Conservation (phyloP, 1,140 invertebrate species). For the Pentalonia nigronervosa region DNA sequence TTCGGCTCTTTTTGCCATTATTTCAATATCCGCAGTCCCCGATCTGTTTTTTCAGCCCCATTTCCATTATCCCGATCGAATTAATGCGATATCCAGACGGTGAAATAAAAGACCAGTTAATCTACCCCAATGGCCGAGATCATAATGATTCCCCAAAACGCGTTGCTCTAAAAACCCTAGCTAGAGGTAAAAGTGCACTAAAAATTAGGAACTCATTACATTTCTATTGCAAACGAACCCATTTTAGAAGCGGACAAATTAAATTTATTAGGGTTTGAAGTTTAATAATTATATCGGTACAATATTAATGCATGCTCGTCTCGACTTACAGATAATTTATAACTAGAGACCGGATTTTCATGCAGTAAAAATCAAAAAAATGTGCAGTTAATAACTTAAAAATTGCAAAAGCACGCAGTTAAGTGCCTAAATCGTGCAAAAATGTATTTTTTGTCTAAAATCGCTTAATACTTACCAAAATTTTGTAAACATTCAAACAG, state of each 20-base stretch:
- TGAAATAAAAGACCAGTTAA: background rate
- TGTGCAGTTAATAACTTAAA: too few species aligned
- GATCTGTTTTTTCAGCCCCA: background rate
- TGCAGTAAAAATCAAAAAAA: too few species aligned
- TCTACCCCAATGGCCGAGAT: background rate
- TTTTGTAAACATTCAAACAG: too few species aligned
- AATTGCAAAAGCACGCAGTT: too few species aligned
- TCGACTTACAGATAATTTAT: background rate
- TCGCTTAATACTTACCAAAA: too few species aligned
- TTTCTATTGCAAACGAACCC: background rate
- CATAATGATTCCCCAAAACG: background rate
- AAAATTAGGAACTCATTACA: background rate
- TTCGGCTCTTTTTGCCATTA: background rate
- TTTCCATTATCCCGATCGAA: background rate
- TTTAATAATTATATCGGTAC: background rate
- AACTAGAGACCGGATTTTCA: too few species aligned
- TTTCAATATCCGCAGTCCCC: background rate
- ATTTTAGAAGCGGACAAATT: background rate
- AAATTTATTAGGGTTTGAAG: background rate
- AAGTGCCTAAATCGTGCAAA: too few species aligned
- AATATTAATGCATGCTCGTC: background rate
- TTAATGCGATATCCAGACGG: background rate
- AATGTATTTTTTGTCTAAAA: too few species aligned
- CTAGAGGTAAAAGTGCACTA: background rate
- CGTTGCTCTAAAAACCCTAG: background rate